These are phyloP conservation scores for Drosophila greeni DNA, from an alignment of 2,888 invertebrate genomes.

Conservation along the genomic window DNA sequence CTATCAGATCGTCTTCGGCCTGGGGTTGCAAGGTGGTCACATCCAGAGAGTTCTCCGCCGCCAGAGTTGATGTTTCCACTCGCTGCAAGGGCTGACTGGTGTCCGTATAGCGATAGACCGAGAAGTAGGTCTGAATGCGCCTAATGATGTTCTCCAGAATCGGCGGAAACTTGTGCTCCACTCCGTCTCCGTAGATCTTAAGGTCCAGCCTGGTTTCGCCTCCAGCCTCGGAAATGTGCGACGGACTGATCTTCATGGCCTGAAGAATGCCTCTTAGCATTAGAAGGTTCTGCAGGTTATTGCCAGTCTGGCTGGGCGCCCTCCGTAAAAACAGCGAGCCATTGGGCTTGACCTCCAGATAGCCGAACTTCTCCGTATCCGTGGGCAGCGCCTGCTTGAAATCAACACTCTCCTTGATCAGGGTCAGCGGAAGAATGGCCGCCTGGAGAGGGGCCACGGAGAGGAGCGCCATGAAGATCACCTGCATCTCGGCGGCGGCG, in stretches of 20 bases:
- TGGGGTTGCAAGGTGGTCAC: slow-evolving; percentile 26
- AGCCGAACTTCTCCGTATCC: slow-evolving; percentile 56
- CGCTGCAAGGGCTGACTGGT: slow-evolving; percentile 77
- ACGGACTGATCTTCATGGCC: slow-evolving; percentile 46
- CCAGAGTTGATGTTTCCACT: slow-evolving; percentile 33
- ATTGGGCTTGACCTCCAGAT: slow-evolving; percentile 67
- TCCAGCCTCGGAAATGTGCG: slow-evolving; percentile 5
- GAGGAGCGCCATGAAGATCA: slow-evolving; percentile 19
- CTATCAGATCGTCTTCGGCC: slow-evolving; percentile 45
- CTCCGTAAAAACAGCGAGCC: slow-evolving; percentile 62
- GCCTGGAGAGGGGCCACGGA: slow-evolving; percentile 34
- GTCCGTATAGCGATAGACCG: slow-evolving; percentile 83
- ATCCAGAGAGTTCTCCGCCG: slow-evolving; percentile 4
- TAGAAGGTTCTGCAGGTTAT: slow-evolving; percentile 56
- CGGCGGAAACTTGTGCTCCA: slow-evolving; percentile 83
- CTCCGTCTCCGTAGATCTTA: slow-evolving; percentile 77
- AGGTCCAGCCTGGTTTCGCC: slow-evolving; percentile 51
- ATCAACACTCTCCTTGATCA: slow-evolving; percentile 30
- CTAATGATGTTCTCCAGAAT: slow-evolving; percentile 85
- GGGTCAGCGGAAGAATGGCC: slow-evolving; percentile 48
- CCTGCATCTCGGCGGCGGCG: slow-evolving; percentile 46
- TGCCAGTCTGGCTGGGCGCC: slow-evolving; percentile 40
- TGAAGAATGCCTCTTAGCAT: slow-evolving; percentile 63
- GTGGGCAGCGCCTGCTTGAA: slow-evolving; percentile 4
- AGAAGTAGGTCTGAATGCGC: slow-evolving; percentile 84